Base-by-base conservation (phyloP, 2,888 invertebrate species). In the Panorpa germanica region DNA sequence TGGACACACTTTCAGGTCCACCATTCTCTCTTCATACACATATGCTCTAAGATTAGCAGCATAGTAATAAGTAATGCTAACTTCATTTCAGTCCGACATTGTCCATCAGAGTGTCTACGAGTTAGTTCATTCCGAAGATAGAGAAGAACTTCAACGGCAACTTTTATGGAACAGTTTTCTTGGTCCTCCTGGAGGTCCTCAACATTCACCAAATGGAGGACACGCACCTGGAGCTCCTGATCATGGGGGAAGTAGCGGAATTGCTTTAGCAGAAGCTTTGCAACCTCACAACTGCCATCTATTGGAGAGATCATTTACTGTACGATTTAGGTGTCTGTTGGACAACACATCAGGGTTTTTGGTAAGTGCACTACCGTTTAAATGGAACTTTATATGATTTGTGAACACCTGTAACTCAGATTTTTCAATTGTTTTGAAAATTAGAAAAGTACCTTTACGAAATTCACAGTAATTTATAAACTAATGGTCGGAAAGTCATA, bases 331-430 rank as follows among this genome's bases (percentile, higher is more conserved):
- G 46, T 98, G 98, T 65, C 70, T 98, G 20, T 64, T 98, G 46
- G 98, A 98, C 62, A 98, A 98, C 58, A 99, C 98, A 45, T 98
- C 96, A 45, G 98, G 98, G 36, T 98, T 98, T 59, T 70, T 98
- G 66, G 91, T 91, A 57, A 71, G 76, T 49, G 23, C 6, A 24
- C 10, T 17, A 24, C 16, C n/a, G 7, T 14, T 11, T 14, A 7
- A 24, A 9, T 6, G 8, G 6, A 24, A 8, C 10, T 28, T 28
- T 16, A 13, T 19, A 7, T 28, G 8, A 4, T 12, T 28, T 20
- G 7, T 11, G 35, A 7, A 16, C 10, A 15, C 14, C 26, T 14
- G 10, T n/a, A 20, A 14, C 18, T 28, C 16, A 27, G 18, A 9
- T 9, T 17, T 20, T 5, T n/a, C 11, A n/a, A n/a, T n/a, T n/a